A percentile compares a stretch with the other conserved stretches of the same genome.
phyloP scores from a whole-genome alignment of 2,797 vertebrate genomes.

The Catamblyrhynchus diadema region DNA sequence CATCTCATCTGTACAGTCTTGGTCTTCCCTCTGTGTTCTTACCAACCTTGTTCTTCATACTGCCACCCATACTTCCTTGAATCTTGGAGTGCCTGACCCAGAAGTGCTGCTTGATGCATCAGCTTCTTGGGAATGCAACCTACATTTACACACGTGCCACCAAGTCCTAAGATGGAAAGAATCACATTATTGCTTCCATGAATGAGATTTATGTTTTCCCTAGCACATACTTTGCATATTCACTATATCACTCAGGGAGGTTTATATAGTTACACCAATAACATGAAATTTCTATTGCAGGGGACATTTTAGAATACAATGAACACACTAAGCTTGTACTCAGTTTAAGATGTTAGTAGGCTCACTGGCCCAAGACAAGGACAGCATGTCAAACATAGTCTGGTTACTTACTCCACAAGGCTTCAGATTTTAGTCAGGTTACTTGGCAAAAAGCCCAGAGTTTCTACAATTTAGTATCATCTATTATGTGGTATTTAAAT shows the following conservation, averaged over 20 bases:
- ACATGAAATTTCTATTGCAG: background rate
- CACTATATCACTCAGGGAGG: background rate
- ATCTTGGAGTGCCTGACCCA: slow-evolving; percentile 85
- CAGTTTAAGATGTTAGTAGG: background rate
- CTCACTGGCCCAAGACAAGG: background rate
- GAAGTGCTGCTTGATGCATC: slow-evolving; percentile 95
- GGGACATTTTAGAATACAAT: background rate
- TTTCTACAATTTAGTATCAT: background rate
- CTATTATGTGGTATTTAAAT: background rate
- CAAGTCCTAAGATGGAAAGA: slow-evolving; percentile 83
- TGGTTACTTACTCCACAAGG: background rate
- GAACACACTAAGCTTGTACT: background rate
- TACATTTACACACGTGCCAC: slow-evolving; percentile 95
- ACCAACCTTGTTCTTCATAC: slow-evolving; percentile 85
- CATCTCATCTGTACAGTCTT: background rate
- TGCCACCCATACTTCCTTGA: slow-evolving; percentile 93
- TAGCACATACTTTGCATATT: background rate
- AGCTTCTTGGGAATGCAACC: slow-evolving; percentile 98
- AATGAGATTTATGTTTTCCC: background rate
- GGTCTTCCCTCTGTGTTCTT: background rate
- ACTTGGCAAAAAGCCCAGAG: background rate
- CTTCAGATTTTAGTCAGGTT: background rate
- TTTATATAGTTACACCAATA: background rate
- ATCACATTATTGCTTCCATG: background rate
- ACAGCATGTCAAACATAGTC: background rate